Base-by-base conservation (phyloP, 2,888 invertebrate genomes). In the Syrphus vitripennis region DNA sequence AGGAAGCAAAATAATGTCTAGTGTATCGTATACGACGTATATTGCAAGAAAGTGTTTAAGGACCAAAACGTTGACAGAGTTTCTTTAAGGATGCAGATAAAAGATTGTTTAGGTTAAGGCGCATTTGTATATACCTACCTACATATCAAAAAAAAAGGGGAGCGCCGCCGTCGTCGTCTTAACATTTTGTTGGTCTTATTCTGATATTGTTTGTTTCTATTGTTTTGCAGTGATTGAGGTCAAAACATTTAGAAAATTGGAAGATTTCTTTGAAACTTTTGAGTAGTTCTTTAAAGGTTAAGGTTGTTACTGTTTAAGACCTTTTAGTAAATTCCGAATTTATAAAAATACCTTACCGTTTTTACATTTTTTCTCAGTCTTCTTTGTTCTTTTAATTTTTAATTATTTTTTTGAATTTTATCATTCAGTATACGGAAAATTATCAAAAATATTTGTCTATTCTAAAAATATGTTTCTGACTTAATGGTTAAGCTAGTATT, bases 71-170 rank as follows among this genome's bases (percentile, higher is more conserved):
- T 77, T 77, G 81, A 69, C 67, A 72, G 42, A n/a, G n/a, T n/a
- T 77, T 53, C 86, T 82, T 86, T 82, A 86, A 86, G 86, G 74
- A 86, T 86, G 86, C 86, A 82, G 82, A 82, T 86, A 74, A 82
- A 65, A 45, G 55, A 74, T 65, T 77, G 72, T 69, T 59, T 71
- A 12, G 40, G 34, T 63, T 57, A 67, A 63, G 77, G 82, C 67
- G 59, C 69, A 70, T 74, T 70, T 67, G 6, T 29, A 34, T 10
- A 34, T 10, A 12, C 9, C 3, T 7, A 34, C 34, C 9, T 2
- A 7, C 9, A 34, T 12, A 9, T 5, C 29, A 29, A 19, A 67
- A 40, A 67, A 67, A 67, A 48, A 34, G 50, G 63, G 67, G 31
- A 59, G 34, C 24, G n/a, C n/a, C n/a, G n/a, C n/a, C n/a, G n/a